Base-by-base conservation (phyloP, 1,140 invertebrate species). In the Archivesica marissinica region DNA sequence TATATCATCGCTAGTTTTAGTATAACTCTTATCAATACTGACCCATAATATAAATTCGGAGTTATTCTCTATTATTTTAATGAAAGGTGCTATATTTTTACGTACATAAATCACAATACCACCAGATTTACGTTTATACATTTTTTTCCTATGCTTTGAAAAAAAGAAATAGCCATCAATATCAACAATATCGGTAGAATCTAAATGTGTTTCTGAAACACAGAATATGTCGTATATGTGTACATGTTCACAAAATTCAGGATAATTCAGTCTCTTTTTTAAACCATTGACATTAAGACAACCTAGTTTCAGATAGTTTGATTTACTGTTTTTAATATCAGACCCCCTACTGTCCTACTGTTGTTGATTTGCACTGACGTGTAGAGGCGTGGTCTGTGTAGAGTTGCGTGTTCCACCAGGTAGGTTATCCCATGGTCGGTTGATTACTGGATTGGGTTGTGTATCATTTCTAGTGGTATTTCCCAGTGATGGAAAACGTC, bases 61-160 rank as follows among this genome's bases (percentile, higher is more conserved):
- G 9, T 35, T 35, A 39, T 39, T 38, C n/a, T 66, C 13, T 11
- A 38, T 11, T 20, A 39, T 66, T 38, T 66, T 1, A 66, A 66
- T 2, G 39, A 38, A 66, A 38, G 61, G 30, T 23, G 30, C 61
- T 66, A 66, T 38, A 1, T 7, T 17, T 1, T 35, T 38, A 2
- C 61, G 61, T 9, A 54, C 50, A 76, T 76, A 76, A 35, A 76
- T 76, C 23, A 47, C 72, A 54, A 76, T 38, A 35, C 72, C 50
- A 20, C 72, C 72, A 4, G 72, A 76, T 56, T 76, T 76, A 1
- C 72, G 20, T 56, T 38, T 35, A 38, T 54, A 76, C n/a, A 17
- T 28, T 33, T 76, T 47, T n/a, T 35, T 56, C 38, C 72, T 76
- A 56, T 52, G 72, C 35, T 76, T 52, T 30, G 33, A 56, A 76